Conservation (phyloP, 2,888 invertebrate genomes). For the Megaustenia siamemsis region DNA sequence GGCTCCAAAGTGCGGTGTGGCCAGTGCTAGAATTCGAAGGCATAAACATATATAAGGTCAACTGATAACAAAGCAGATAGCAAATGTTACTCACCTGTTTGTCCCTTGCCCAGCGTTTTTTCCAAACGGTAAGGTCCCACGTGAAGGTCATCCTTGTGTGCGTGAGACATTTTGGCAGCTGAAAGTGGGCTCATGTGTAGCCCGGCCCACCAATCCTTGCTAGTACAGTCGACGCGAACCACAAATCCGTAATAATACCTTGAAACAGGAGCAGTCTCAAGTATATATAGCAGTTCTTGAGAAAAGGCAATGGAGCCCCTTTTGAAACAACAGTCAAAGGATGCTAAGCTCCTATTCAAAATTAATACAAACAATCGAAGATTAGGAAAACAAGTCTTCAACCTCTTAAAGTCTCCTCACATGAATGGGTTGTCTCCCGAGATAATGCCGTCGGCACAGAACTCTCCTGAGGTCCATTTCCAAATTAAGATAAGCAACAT, state of each 20-base stretch:
- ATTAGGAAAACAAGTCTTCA: background rate
- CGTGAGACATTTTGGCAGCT: slow-evolving; percentile 58
- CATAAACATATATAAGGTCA: too few species aligned
- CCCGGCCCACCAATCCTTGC: background rate
- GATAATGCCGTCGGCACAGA: background rate
- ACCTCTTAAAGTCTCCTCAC: background rate
- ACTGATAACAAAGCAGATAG: background rate
- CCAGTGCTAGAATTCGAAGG: too few species aligned
- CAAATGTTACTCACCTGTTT: slow-evolving; percentile 89
- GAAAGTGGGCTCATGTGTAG: slow-evolving; percentile 42
- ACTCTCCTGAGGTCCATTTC: background rate
- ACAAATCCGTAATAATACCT: too few species aligned
- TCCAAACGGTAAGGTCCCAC: slow-evolving; percentile 99
- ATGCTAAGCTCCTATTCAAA: background rate
- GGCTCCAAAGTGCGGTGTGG: too few species aligned
- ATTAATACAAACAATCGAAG: background rate
- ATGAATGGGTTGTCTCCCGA: background rate
- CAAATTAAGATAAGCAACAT: too few species aligned
- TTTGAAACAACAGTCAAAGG: too few species aligned
- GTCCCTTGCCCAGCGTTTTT: slow-evolving; percentile 99
- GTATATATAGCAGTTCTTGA: too few species aligned
- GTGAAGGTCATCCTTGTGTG: slow-evolving; percentile 84
- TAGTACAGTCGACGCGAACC: too few species aligned
- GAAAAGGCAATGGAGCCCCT: too few species aligned
- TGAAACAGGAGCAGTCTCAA: too few species aligned